Evolutionary conservation across 2,888 invertebrate genomes (phyloP).

Genomic region (Margaritifera margaritifera): DNA sequence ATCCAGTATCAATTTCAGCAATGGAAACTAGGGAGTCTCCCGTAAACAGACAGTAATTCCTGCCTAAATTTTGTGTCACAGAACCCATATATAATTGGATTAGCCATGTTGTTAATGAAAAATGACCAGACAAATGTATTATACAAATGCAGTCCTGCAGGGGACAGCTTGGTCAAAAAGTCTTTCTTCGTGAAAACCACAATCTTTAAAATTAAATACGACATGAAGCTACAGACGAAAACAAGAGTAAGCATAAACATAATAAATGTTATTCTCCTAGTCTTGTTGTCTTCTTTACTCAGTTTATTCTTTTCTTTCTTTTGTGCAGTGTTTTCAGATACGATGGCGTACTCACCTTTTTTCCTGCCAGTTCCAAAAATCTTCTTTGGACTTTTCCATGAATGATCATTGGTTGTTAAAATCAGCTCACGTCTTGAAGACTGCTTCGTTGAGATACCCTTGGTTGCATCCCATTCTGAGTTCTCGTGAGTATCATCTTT

Average conservation of each 20-base stretch:
- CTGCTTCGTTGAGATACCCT: too few relatives aligned
- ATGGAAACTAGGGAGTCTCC: too few relatives aligned
- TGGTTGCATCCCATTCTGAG: too few relatives aligned
- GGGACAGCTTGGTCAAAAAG: slow-evolving; percentile 32
- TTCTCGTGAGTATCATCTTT: too few relatives aligned
- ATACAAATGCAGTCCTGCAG: slow-evolving; percentile 35
- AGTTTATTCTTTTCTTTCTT: background rate
- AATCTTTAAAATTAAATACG: slow-evolving; percentile 46
- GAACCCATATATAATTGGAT: slow-evolving; percentile 58
- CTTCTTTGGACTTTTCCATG: too few relatives aligned
- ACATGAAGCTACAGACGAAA: slow-evolving; percentile 53
- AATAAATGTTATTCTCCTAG: slow-evolving; percentile 47
- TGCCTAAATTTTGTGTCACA: slow-evolving; percentile 50
- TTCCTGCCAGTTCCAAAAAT: too few relatives aligned
- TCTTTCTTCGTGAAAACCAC: slow-evolving; percentile 38
- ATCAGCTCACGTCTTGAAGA: too few relatives aligned
- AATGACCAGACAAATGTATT: slow-evolving; percentile 55
- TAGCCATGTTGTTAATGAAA: slow-evolving; percentile 55
- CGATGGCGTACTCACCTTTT: background rate
- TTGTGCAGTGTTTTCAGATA: background rate
- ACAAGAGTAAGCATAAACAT: slow-evolving; percentile 49
- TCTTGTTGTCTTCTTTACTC: background rate
- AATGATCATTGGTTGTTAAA: too few relatives aligned
- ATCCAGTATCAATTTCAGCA: too few relatives aligned
- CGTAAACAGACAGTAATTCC: slow-evolving; percentile 19